These are phyloP conservation scores for Ennomos erosarius DNA, from an alignment of 2,888 invertebrate genomes.

Conservation along the genomic window DNA sequence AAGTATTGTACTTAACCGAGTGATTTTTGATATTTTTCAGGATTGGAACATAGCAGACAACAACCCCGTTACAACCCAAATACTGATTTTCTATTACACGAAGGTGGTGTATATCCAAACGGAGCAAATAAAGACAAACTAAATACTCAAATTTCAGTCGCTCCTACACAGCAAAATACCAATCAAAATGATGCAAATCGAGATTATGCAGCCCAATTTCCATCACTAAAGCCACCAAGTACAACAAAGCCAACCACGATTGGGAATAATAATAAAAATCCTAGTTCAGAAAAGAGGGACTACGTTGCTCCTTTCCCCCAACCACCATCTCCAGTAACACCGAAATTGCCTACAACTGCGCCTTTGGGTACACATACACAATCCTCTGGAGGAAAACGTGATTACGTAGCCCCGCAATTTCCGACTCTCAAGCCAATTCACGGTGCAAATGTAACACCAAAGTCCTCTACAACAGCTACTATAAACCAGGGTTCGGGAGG, in stretches of 20 bases:
- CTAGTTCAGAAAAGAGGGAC: constrained; percentile 33
- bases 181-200: constrained; percentile 42
- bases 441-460: constrained; percentile 19
- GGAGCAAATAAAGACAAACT: constrained; percentile 58
- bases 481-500: constrained; percentile 35
- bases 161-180: constrained; percentile 28
- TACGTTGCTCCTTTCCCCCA: constrained; percentile 31
- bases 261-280: constrained; percentile 18
- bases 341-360: constrained; percentile 29
- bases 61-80: constrained; percentile 61
- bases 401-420: constrained; percentile 45
- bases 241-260: constrained; percentile 26
- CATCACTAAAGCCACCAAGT: constrained; percentile 42
- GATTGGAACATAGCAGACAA: constrained; percentile 52
- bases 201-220: constrained; percentile 54
- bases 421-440: constrained; percentile 41
- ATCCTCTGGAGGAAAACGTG: constrained; percentile 28
- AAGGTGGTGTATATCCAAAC: constrained; percentile 55
- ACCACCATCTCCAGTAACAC: constrained; percentile 29
- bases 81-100: constrained; percentile 73
- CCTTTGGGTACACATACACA: constrained; percentile 30
- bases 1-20: no score
- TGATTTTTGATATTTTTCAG: constrained; percentile 54
- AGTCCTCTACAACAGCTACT: constrained; percentile 27
- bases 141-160: constrained; percentile 35